Base-by-base conservation (phyloP, 2,797 vertebrate species). In the Cryptoblepharus egeriae region DNA sequence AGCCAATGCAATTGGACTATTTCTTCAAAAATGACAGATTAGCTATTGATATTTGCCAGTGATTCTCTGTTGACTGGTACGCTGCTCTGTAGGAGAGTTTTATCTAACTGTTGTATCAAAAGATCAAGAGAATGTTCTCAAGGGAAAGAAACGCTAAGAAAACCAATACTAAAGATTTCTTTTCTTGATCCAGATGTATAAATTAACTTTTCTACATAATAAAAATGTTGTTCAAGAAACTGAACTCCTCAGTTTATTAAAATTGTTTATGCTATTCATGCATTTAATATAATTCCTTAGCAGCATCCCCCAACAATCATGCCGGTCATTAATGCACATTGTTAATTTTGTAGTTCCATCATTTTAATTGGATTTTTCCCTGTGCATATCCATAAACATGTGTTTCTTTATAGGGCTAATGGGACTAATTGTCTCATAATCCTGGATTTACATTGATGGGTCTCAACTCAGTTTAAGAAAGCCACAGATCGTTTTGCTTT, bases 11-110 rank as follows among this genome's bases (percentile, higher is more conserved):
- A 90, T 91, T 90, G 85, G 84, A 90, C 69, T 90, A 37, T 90
- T 89, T 93, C 91, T 92, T 94, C 89, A 87, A 93, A 93, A 93
- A 90, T 85, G 77, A 87, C 85, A 91, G 91, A 92, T 93, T 93
- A 94, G 91, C 85, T 95, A 81, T 90, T 94, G 93, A 89, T 92
- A 92, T 88, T 93, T 92, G 82, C 87, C 82, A 68, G 86, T 78
- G 89, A 89, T 90, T 90, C 81, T 80, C 69, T 90, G 82, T 88
- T 93, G 89, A 88, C 87, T 88, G 77, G 67, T 84, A 86, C 86
- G 57, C 55, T 86, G 8, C 84, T 92, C 81, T 79, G 63, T 83
- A 91, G 85, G 39, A 88, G 78, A 85, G 72, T 85, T 90, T 94
- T 92, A 89, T 93, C 78, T 89, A 94, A 92, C 79, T 83, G 88